phyloP scores from a whole-genome alignment of 2,113 vertebrate species.

The Ophiodon elongatus region DNA sequence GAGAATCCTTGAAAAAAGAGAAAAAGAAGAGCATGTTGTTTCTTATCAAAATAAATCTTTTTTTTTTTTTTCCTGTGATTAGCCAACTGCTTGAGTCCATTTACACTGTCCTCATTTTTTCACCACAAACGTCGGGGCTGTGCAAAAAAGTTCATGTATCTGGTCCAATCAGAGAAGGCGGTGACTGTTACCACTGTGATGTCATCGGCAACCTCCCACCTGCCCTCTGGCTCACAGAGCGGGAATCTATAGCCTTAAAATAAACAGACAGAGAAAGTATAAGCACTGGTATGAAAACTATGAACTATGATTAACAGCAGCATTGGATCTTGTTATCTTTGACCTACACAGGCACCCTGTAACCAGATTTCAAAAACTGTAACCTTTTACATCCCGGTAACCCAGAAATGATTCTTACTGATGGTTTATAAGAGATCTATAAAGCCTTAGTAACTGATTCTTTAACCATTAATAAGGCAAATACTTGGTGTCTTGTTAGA shows the following conservation, averaged over 20 bases:
- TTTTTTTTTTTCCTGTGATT: constrained; percentile 77
- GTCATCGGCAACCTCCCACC: constrained; percentile 63
- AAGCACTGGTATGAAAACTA: neutral
- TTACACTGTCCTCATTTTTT: constrained; percentile 90
- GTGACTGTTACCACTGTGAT: constrained; percentile 91
- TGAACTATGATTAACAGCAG: neutral
- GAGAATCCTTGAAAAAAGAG: constrained; percentile 89
- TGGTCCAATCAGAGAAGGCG: constrained; percentile 95
- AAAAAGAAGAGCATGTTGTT: constrained; percentile 89
- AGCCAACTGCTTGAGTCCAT: constrained; percentile 79
- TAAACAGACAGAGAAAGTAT: constrained; percentile 23
- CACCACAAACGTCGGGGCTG: constrained; percentile 95
- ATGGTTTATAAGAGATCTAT: neutral
- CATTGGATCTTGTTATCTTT: neutral
- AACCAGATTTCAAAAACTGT: neutral
- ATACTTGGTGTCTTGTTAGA: neutral
- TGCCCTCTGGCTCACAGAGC: constrained; percentile 57
- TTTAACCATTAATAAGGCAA: neutral
- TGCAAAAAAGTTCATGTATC: constrained; percentile 95
- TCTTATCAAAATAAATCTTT: constrained; percentile 99
- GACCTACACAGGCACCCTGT: neutral
- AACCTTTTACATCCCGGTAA: neutral
- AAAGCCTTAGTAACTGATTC: neutral
- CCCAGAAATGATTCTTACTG: neutral
- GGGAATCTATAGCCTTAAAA: constrained; percentile 50